Percentiles rank a stretch among this genome's conserved stretches.
Evolutionary conservation across 1,140 invertebrate species (phyloP).

Genomic region (Contarinia nasturtii): DNA sequence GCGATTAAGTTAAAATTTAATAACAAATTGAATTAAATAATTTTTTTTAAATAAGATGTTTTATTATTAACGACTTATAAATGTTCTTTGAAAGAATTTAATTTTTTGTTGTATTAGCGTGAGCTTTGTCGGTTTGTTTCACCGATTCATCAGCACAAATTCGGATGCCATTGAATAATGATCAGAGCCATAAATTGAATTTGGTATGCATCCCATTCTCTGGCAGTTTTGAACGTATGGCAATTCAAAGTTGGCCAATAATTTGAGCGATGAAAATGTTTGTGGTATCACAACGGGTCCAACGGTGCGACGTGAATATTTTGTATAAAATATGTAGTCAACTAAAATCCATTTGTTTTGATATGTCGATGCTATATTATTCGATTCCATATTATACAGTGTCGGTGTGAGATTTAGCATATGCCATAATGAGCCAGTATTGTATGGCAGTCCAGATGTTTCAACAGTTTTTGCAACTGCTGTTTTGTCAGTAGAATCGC

Average conservation of each 20-base stretch:
- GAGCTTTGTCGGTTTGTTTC: too few relatives aligned
- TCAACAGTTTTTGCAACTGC: background rate
- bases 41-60: too few relatives aligned
- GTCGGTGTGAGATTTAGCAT: slow-evolving; percentile 32
- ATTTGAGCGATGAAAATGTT: slow-evolving; percentile 23
- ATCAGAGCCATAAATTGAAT: slow-evolving; percentile 50
- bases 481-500: background rate
- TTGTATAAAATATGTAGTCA: slow-evolving; percentile 60
- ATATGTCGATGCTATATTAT: slow-evolving; percentile 42
- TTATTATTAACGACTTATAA: too few relatives aligned
- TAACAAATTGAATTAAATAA: too few relatives aligned
- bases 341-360: slow-evolving; percentile 61
- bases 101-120: too few relatives aligned
- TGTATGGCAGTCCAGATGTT: slow-evolving; percentile 11
- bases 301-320: slow-evolving; percentile 2
- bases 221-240: slow-evolving; percentile 37
- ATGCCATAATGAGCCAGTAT: slow-evolving; percentile 30
- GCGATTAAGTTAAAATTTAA: too few relatives aligned
- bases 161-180: slow-evolving; percentile 49
- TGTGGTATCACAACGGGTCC: slow-evolving; percentile 1
- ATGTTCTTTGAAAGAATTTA: too few relatives aligned
- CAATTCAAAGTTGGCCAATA: slow-evolving; percentile 39
- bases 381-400: slow-evolving; percentile 15
- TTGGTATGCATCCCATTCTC: slow-evolving; percentile 46
- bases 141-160: slow-evolving; percentile 22